Percentiles rank a stretch among this genome's conserved stretches.
phyloP scores from a whole-genome alignment of 2,888 invertebrate species.

The Entomobrya proxima region DNA sequence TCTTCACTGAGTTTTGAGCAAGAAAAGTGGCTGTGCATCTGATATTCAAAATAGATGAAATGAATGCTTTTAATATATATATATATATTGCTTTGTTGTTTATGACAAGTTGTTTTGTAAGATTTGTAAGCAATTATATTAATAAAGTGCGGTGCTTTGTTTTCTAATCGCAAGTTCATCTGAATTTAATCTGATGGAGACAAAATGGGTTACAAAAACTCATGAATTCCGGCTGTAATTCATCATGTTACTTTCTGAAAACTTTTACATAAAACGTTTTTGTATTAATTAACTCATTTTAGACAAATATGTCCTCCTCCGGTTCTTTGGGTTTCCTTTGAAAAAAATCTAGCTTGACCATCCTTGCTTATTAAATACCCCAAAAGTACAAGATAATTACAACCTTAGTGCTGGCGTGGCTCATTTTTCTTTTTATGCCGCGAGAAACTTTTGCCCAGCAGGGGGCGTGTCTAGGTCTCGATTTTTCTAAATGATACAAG shows the following conservation, averaged over 20 bases:
- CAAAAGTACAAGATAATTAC: slow-evolving; percentile 58
- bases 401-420: slow-evolving; percentile 3
- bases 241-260: not conserved
- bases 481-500: slow-evolving; percentile 5
- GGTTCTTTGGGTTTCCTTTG: not conserved
- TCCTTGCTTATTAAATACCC: slow-evolving; percentile 53
- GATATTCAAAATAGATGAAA: too few species aligned
- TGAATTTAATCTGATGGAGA: not conserved
- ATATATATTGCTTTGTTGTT: not conserved
- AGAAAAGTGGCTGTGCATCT: too few species aligned
- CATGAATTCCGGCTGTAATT: not conserved
- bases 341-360: slow-evolving; percentile 30
- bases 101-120: too few species aligned
- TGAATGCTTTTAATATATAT: not conserved
- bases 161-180: not conserved
- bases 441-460: slow-evolving; percentile 42
- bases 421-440: slow-evolving; percentile 25
- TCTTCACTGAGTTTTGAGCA: not conserved
- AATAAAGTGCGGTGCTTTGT: not conserved
- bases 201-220: not conserved
- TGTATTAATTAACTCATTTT: slow-evolving; percentile 28
- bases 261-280: not conserved
- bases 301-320: slow-evolving; percentile 7
- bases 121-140: too few species aligned
- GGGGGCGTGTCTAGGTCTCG: not conserved